A percentile compares a stretch with the other conserved stretches of the same genome.
Evolutionary conservation across 2,888 invertebrate genomes (phyloP).

Genomic region (Pammene aurita): DNA sequence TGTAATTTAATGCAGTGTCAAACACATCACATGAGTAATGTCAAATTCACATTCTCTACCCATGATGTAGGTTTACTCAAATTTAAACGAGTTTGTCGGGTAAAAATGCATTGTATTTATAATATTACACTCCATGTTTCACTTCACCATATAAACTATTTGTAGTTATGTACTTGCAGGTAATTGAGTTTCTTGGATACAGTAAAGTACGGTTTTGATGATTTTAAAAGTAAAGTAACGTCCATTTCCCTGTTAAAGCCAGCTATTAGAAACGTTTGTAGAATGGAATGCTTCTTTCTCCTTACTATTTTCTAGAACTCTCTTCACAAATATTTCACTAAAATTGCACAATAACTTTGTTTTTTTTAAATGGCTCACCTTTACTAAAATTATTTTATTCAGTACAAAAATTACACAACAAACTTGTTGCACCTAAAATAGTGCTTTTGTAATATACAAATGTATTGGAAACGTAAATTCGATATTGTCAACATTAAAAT

Average conservation of each 20-base stretch:
- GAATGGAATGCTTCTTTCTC: conserved; percentile 83
- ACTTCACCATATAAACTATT: conserved; percentile 51
- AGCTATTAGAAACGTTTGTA: conserved; percentile 80
- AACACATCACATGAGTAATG: conserved; percentile 22
- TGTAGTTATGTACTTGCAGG: conserved; percentile 59
- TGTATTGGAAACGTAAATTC: conserved; percentile 50
- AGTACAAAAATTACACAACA: conserved; percentile 62
- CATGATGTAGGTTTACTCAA: conserved; percentile 16
- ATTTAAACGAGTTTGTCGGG: conserved; percentile 13
- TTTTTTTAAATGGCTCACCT: conserved; percentile 83
- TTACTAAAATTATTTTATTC: conserved; percentile 71
- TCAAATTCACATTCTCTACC: conserved; percentile 13
- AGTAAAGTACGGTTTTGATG: conserved; percentile 59
- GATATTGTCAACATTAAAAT: conserved; percentile 55
- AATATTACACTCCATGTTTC: conserved; percentile 42
- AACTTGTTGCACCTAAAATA: conserved; percentile 69
- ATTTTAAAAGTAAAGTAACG: conserved; percentile 65
- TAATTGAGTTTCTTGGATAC: conserved; percentile 56
- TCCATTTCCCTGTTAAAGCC: conserved; percentile 84
- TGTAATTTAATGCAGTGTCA: conserved; percentile 29
- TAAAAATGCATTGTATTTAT: conserved; percentile 33
- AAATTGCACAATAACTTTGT: conserved; percentile 79
- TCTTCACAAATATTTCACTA: conserved; percentile 81
- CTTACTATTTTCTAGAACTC: conserved; percentile 77
- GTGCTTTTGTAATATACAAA: conserved; percentile 65